Conservation (phyloP, 1,140 invertebrate genomes). For the Drosophila ficusphila region DNA sequence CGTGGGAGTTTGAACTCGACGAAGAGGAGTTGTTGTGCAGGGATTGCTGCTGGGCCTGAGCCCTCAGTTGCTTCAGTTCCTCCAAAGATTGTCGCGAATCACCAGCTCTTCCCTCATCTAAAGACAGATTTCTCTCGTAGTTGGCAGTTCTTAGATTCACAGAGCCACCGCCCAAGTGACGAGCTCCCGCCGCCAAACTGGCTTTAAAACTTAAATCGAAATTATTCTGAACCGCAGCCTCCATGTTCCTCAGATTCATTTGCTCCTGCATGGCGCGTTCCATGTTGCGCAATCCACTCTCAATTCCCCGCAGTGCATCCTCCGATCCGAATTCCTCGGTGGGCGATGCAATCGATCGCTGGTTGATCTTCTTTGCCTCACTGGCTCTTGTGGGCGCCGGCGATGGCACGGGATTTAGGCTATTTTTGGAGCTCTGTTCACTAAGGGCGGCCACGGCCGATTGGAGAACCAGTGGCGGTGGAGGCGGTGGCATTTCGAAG, state of each 20-base stretch:
- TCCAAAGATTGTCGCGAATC: constrained; percentile 65
- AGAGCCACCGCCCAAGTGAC: constrained; percentile 62
- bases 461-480: constrained; percentile 60
- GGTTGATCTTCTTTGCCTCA: constrained; percentile 70
- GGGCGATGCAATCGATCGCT: constrained; percentile 60
- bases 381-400: constrained; percentile 74
- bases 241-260: constrained; percentile 80
- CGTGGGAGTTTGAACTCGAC: constrained; percentile 56
- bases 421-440: constrained; percentile 69
- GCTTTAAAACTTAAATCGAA: constrained; percentile 81
- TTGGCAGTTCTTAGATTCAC: constrained; percentile 65
- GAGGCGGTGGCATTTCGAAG: constrained; percentile 73
- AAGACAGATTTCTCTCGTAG: constrained; percentile 73
- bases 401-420: constrained; percentile 60
- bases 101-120: constrained; percentile 64
- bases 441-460: constrained; percentile 65
- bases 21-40: constrained; percentile 71
- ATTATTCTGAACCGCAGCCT: constrained; percentile 75
- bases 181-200: constrained; percentile 58
- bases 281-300: constrained; percentile 83
- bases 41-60: constrained; percentile 71
- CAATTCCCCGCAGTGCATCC: constrained; percentile 81
- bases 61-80: constrained; percentile 76
- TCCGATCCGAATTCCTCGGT: constrained; percentile 83
- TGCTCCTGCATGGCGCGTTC: constrained; percentile 84